Evolutionary conservation across 1,140 invertebrate genomes (phyloP).

Genomic region (Stegodyphus mimosarum): DNA sequence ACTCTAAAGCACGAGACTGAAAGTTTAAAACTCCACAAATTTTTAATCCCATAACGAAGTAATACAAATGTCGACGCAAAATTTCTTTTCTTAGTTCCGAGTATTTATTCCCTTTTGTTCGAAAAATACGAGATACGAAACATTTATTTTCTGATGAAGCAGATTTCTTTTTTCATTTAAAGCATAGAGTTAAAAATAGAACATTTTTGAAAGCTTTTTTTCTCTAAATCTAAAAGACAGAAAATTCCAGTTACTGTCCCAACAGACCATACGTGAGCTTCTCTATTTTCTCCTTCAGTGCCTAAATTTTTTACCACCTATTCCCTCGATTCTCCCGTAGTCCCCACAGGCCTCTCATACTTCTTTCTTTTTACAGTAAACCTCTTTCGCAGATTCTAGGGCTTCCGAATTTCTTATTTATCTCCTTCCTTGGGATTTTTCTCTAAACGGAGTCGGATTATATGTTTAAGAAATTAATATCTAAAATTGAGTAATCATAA

Average conservation of each 20-base stretch:
- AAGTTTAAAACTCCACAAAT: no score
- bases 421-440: not conserved
- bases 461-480: no score
- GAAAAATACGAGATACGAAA: conserved; percentile 22
- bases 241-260: conserved; percentile 59
- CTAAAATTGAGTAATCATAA: no score
- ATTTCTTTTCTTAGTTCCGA: not conserved
- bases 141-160: conserved; percentile 30
- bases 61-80: no score
- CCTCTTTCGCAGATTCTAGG: conserved; percentile 33
- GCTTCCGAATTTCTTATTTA: not conserved
- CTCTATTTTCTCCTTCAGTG: conserved; percentile 58
- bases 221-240: conserved; percentile 60
- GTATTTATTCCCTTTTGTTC: not conserved
- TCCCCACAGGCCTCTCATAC: conserved; percentile 23
- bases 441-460: not conserved
- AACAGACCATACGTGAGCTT: conserved; percentile 43
- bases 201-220: conserved; percentile 47
- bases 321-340: conserved; percentile 46
- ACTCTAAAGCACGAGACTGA: no score
- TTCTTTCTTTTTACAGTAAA: conserved; percentile 34
- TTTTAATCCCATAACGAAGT: no score
- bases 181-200: conserved; percentile 58
- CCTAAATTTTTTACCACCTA: conserved; percentile 59
- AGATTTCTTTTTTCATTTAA: conserved; percentile 57